Evolutionary conservation across 2,113 vertebrate genomes (phyloP), one percentile per base, ranked within the genome.

Genomic region (Pangasianodon hypophthalmus): DNA sequence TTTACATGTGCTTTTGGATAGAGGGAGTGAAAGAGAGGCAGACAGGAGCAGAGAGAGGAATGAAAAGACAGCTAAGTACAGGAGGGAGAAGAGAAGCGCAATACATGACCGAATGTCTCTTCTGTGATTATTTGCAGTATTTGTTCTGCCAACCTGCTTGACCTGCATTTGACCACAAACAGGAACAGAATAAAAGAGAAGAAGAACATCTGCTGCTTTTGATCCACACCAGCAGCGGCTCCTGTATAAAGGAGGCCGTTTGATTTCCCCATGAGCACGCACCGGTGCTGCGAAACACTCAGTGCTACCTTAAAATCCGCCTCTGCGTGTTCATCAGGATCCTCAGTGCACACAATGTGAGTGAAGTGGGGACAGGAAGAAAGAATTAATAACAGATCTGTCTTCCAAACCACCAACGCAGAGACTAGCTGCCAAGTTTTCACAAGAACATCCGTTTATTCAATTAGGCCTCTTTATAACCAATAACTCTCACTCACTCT

Each of bases 371-470:
- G 90, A 87, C 90, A 94, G 95, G 93, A 95, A 95, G 94, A 94
- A 95, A 95, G 90, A 92, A 94, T 93, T 94, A 93, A 93, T 87
- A 93, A 94, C 91, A 92, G 92, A 92, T 93, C 94, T 89, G 91
- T 81, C 62, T 73, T 87, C 85, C 44, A 91, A 92, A 90, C 87
- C 90, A 89, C 69, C 50, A 44, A 85, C 87, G 88, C 67, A 46
- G 52, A 54, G 62, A 82, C 54, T 4, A 8, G 44, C 50, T 87
- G 58, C 48, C 82, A 93, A 91, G 84, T 58, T 92, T 84, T 87
- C 88, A 88, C 86, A 89, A 92, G 94, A 88, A 94, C 93, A 94
- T 96, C 95, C 92, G 94, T 93, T 93, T 89, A 94, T 94, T 95
- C 92, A 94, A 87, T 92, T 77, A 83, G 67, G 48, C 73, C 46